phyloP scores from a whole-genome alignment of 2,888 invertebrate genomes.

The Drosophila cyrtoloma region DNA sequence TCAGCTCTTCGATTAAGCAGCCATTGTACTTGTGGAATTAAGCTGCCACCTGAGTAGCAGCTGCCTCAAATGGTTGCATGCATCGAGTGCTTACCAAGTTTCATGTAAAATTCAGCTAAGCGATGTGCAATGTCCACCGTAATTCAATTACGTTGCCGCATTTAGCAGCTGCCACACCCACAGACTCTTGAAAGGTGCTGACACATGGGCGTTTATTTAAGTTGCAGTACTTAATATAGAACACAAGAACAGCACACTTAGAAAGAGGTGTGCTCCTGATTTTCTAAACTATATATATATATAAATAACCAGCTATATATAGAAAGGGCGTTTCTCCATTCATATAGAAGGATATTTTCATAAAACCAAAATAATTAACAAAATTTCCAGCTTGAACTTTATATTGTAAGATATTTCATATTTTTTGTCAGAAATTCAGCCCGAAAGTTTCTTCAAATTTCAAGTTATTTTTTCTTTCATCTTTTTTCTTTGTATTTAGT shows the following conservation, averaged over 20 bases:
- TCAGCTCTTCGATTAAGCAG: neutral
- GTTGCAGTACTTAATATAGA: conserved; percentile 17
- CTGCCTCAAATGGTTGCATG: conserved; percentile 3
- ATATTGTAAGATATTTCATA: neutral
- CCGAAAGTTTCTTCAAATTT: neutral
- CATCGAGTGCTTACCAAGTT: conserved; percentile 28
- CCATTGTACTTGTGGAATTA: conserved; percentile 30
- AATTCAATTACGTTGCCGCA: conserved; percentile 26
- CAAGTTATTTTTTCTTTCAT: neutral
- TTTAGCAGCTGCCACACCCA: neutral
- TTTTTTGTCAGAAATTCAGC: neutral
- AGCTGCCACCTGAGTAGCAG: conserved; percentile 1
- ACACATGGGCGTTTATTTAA: conserved; percentile 15
- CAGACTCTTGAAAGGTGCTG: conserved; percentile 7
- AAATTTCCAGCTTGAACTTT: neutral
- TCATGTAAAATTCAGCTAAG: conserved; percentile 36
- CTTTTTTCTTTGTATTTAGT: too few species aligned
- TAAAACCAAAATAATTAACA: too few species aligned
- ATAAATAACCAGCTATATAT: neutral
- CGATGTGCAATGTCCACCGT: conserved; percentile 23
- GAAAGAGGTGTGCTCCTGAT: neutral
- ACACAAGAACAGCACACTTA: neutral
- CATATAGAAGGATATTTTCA: neutral
- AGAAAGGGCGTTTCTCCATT: neutral
- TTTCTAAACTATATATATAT: neutral